Percentiles rank a stretch among this genome's conserved stretches.
Conservation (phyloP, 2,797 vertebrate genomes). For the Triplophysa yarkandensis region DNA sequence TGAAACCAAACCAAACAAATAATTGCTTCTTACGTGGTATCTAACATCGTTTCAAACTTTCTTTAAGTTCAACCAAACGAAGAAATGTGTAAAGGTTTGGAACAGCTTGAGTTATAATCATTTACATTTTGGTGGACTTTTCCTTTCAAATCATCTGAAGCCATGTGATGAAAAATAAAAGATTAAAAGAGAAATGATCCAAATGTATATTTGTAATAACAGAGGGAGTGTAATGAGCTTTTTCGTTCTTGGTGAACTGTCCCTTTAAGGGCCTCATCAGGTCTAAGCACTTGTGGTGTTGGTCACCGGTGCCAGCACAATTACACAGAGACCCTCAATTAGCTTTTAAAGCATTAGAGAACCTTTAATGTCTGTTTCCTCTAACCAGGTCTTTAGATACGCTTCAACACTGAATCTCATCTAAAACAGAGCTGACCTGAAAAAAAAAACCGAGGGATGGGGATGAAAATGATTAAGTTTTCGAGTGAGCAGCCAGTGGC, state of each 20-base stretch:
- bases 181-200: not conserved
- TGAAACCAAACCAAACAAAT: too few species aligned
- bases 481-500: constrained; percentile 43
- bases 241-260: not conserved
- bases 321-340: constrained; percentile 36
- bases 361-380: constrained; percentile 36
- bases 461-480: constrained; percentile 46
- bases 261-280: constrained; percentile 9
- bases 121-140: too few species aligned
- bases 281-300: constrained; percentile 10
- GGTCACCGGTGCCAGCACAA: not conserved
- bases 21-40: not conserved
- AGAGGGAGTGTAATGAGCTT: not conserved
- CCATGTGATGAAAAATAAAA: not conserved
- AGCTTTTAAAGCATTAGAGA: constrained; percentile 45
- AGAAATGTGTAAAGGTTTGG: too few species aligned
- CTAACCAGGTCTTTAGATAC: constrained; percentile 39
- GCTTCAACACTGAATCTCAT: constrained; percentile 41
- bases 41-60: too few species aligned
- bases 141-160: not conserved
- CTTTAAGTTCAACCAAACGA: too few species aligned
- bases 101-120: too few species aligned
- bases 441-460: constrained; percentile 35
- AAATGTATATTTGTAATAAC: not conserved
- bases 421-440: constrained; percentile 48